Percentiles rank a stretch among this genome's conserved stretches.
Conservation (phyloP, 1,140 invertebrate genomes). For the Psilanteris sp. region DNA sequence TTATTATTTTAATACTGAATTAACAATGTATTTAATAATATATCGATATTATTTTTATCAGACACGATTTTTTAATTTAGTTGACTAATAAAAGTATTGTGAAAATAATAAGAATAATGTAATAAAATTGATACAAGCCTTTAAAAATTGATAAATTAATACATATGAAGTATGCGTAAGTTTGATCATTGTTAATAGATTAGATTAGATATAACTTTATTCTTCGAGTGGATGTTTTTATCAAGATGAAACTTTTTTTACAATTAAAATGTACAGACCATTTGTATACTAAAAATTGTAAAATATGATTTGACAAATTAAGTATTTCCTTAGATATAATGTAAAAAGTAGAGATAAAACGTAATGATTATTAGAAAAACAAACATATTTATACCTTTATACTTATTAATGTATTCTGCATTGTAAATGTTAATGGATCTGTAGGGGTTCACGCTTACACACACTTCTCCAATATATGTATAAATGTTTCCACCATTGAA, state of each 20-base stretch:
- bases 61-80: no score
- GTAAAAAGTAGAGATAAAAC: no score
- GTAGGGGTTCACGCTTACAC: conserved; percentile 95
- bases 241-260: conserved; percentile 29
- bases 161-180: conserved; percentile 3
- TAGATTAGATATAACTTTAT: conserved; percentile 33
- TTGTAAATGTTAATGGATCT: conserved; percentile 92
- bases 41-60: no score
- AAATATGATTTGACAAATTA: conserved; percentile 7
- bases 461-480: conserved; percentile 96
- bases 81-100: no score
- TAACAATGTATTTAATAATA: no score
- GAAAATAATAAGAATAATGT: no score
- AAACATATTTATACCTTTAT: conserved; percentile 92
- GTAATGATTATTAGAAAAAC: no score
- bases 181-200: conserved; percentile 21
- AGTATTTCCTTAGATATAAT: conserved; percentile 11
- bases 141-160: conserved; percentile 21
- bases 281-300: no score
- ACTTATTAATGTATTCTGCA: conserved; percentile 88
- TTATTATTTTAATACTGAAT: no score
- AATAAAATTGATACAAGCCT: no score
- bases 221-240: conserved; percentile 18
- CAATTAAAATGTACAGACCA: conserved; percentile 32
- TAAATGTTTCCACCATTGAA: conserved; percentile 94